Percentiles rank a stretch among this genome's conserved stretches.
Evolutionary conservation across 2,797 vertebrate genomes (phyloP).

Genomic region (Alcedo quadribrachys): DNA sequence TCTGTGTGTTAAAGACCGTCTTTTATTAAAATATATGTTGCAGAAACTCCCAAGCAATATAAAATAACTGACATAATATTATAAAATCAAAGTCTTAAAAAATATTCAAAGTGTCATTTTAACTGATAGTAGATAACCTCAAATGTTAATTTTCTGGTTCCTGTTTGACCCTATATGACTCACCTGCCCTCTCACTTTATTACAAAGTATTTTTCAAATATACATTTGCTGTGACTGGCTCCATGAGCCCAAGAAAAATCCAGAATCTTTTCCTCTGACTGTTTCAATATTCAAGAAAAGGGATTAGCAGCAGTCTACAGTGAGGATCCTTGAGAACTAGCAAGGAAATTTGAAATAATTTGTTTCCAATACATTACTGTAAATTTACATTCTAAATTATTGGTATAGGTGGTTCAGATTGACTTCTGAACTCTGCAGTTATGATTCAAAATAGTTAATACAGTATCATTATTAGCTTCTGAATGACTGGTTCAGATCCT

Average conservation of each 20-base stretch:
- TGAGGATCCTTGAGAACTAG: background rate
- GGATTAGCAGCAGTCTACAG: background rate
- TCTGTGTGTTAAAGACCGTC: background rate
- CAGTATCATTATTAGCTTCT: background rate
- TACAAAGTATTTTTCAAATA: background rate
- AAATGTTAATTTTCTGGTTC: slow-evolving; percentile 28
- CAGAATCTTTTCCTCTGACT: background rate
- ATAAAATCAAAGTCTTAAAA: slow-evolving; percentile 1
- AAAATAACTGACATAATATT: background rate
- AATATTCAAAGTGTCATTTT: slow-evolving; percentile 25
- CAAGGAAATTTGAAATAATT: background rate
- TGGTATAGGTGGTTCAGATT: background rate
- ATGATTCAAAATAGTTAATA: background rate
- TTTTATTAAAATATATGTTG: background rate
- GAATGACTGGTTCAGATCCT: background rate
- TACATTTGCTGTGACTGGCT: background rate
- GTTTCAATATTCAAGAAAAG: background rate
- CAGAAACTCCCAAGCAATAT: background rate
- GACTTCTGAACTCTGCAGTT: background rate
- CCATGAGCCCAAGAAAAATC: background rate
- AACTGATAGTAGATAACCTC: slow-evolving; percentile 22
- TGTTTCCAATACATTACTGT: background rate
- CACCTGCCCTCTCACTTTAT: background rate
- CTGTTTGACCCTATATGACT: background rate
- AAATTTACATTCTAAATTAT: background rate